A percentile compares a stretch with the other conserved stretches of the same genome.
Evolutionary conservation across 2,113 vertebrate species (phyloP).

Genomic region (Zosterops hypoxanthus): DNA sequence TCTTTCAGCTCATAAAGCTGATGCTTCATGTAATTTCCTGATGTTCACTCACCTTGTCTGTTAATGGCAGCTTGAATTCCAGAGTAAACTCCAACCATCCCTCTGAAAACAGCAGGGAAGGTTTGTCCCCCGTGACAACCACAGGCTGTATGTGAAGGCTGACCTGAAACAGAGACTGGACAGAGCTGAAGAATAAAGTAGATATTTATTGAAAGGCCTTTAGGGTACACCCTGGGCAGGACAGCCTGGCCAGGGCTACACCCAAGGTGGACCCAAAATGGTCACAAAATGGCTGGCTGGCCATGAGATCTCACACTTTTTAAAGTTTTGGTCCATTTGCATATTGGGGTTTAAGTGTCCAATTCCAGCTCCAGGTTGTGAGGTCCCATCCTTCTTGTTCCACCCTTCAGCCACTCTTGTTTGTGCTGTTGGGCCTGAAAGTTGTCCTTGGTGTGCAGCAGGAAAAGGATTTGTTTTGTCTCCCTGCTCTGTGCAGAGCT

Average conservation of each 20-base stretch:
- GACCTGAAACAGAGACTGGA: background rate
- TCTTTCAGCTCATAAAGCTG: constrained; percentile 32
- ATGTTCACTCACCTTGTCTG: constrained; percentile 15
- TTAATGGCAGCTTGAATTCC: background rate
- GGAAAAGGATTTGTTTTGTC: background rate
- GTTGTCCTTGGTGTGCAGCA: background rate
- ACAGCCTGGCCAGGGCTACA: background rate
- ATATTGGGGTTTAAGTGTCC: background rate
- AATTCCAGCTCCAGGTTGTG: background rate
- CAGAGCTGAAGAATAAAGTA: background rate
- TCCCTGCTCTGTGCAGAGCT: background rate
- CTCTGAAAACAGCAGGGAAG: background rate
- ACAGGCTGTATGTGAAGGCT: background rate
- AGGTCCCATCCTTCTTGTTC: background rate
- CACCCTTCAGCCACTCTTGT: background rate
- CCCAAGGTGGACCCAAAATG: background rate
- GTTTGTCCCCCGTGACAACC: background rate
- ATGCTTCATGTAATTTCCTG: background rate
- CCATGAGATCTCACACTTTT: background rate
- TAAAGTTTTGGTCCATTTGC: background rate
- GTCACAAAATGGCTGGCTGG: background rate
- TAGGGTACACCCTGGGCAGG: background rate
- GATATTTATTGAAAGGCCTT: background rate
- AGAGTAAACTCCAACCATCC: background rate
- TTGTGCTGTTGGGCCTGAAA: background rate